Base-by-base conservation (phyloP, 2,888 invertebrate species). In the Schizaphis graminum region DNA sequence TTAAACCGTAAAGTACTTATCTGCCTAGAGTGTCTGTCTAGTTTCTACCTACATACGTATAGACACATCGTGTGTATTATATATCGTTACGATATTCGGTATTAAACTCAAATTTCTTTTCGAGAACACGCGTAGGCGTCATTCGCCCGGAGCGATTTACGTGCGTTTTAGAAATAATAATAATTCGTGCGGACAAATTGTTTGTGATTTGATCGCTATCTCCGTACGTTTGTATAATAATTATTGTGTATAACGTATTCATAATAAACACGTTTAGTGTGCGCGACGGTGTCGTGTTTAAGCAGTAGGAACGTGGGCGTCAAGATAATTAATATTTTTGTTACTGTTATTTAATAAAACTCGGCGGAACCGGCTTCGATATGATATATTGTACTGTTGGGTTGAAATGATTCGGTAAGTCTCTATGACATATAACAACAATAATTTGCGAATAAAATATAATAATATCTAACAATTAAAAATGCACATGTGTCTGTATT, bases 181-280 rank as follows among this genome's bases (percentile, higher is more conserved):
- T 44, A 44, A 44, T 57, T 57, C 57, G 57, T 57, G 89, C 57
- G 44, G 89, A 89, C 41, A 89, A 56, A 57, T 57, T 57, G 56
- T 89, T 89, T 88, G 53, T 89, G 57, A 57, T 57, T 41, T 57
- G 89, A 89, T 89, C 44, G 41, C 21, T 57, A 89, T 89, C 57
- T 57, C 28, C 21, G 49, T 11, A 21, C 88, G 11, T 35, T 57
- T 28, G 77, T 77, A 77, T n/a, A 35, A 77, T 77, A 35, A 77
- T 77, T 77, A 77, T 77, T 77, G 35, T 35, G 21, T 41, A 24
- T 21, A 35, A 77, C 35, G 35, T 35, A 35, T 77, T 77, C 77
- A 35, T 41, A 7, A 89, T 57, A 89, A 89, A 89, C 89, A 89
- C 57, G 57, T 57, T 77, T 77, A 35, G 35, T 77, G 77, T 77